These are phyloP conservation scores for Nephila pilipes DNA, from an alignment of 1,140 invertebrate species.

Conservation along the genomic window DNA sequence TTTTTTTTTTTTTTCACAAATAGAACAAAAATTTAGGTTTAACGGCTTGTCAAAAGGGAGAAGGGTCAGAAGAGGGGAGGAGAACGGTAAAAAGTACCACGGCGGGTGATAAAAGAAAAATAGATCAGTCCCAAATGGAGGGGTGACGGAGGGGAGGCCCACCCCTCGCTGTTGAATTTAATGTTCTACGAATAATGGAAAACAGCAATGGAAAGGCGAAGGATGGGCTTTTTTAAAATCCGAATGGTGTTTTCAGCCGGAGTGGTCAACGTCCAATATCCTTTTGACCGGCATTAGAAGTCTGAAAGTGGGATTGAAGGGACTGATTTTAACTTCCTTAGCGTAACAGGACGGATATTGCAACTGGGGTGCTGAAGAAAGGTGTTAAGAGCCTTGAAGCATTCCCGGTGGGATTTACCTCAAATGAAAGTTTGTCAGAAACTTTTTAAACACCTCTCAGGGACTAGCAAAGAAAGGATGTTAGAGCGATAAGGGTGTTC, in stretches of 20 bases:
- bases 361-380: background rate
- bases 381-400: background rate
- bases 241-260: background rate
- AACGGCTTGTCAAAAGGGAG: slow-evolving; percentile 6
- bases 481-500: background rate
- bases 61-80: background rate
- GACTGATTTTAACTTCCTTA: slow-evolving; percentile 18
- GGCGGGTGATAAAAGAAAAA: background rate
- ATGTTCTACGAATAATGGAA: slow-evolving; percentile 33
- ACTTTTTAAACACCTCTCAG: slow-evolving; percentile 21
- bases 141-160: background rate
- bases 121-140: background rate
- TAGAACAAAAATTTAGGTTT: slow-evolving; percentile 42
- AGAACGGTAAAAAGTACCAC: background rate
- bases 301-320: background rate
- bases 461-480: background rate
- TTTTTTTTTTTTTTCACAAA: slow-evolving; percentile 31
- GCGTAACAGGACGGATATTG: slow-evolving; percentile 45
- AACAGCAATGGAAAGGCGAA: background rate
- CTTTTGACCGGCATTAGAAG: background rate
- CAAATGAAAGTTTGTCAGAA: background rate
- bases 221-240: background rate
- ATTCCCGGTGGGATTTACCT: background rate
- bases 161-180: background rate
- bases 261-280: slow-evolving; percentile 41